phyloP scores from a whole-genome alignment of 2,888 invertebrate genomes.

The Acrocera orbiculus region DNA sequence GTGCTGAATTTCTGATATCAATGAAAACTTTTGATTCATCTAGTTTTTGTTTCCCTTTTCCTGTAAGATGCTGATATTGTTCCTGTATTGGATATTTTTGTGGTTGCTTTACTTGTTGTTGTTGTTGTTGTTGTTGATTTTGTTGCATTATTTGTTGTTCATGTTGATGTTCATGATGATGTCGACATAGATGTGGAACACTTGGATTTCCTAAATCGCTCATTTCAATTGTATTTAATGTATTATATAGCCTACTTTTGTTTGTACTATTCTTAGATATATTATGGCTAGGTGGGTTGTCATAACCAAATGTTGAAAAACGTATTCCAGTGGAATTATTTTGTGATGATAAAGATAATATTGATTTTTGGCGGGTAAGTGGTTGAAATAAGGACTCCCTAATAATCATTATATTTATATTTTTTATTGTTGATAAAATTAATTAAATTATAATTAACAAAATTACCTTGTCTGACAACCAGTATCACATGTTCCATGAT shows the following conservation, averaged over 20 bases:
- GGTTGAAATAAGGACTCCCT: conserved; percentile 26
- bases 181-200: conserved; percentile 19
- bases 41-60: conserved; percentile 14
- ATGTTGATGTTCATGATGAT: conserved; percentile 27
- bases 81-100: conserved; percentile 1
- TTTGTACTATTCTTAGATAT: conserved; percentile 18
- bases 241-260: conserved; percentile 9
- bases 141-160: conserved; percentile 24
- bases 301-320: conserved; percentile 31
- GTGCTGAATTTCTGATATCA: conserved; percentile 75
- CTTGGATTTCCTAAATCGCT: conserved; percentile 6
- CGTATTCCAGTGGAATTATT: conserved; percentile 21
- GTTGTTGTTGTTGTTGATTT: conserved; percentile 16
- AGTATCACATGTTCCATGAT: conserved; percentile 46
- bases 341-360: conserved; percentile 20
- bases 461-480: conserved; percentile 66
- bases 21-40: conserved; percentile 47
- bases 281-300: conserved; percentile 16
- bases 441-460: conserved; percentile 32
- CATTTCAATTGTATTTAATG: conserved; percentile 9
- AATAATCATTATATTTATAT: neutral
- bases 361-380: conserved; percentile 26
- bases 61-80: conserved; percentile 1
- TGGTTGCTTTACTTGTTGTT: conserved; percentile 3
- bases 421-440: no score